Evolutionary conservation across 2,888 invertebrate species (phyloP).

Genomic region (Lochmaea crataegi): DNA sequence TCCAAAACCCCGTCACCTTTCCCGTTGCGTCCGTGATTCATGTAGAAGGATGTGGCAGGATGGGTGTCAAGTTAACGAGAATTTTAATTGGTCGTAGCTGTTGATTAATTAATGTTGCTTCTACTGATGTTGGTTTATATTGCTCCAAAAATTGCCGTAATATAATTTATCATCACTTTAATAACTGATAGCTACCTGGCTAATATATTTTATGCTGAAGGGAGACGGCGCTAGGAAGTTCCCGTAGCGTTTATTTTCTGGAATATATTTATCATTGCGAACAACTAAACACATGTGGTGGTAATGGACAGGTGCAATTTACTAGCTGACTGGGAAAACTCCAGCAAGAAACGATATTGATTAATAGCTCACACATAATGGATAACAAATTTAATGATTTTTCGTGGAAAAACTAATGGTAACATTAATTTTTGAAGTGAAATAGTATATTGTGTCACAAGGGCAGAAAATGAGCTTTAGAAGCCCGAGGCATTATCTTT

Average conservation of each 20-base stretch:
- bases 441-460: no score
- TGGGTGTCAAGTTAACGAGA: conserved; percentile 25
- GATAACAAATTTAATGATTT: neutral
- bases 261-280: conserved; percentile 2
- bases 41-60: neutral
- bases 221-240: neutral
- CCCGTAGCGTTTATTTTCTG: neutral
- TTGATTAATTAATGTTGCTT: conserved; percentile 32
- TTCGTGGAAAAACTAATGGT: neutral
- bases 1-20: neutral
- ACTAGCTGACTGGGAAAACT: neutral
- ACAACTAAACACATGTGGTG: neutral
- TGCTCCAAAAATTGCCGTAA: conserved; percentile 26
- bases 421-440: neutral
- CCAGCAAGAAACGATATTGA: neutral
- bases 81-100: conserved; percentile 23
- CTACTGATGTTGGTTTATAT: conserved; percentile 10
- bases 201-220: conserved; percentile 1
- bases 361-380: neutral
- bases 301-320: conserved; percentile 3
- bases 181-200: conserved; percentile 11
- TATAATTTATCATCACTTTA: conserved; percentile 26
- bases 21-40: conserved; percentile 5
- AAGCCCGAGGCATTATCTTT: no score
- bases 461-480: no score